Percentiles rank a stretch among this genome's conserved stretches.
phyloP scores from a whole-genome alignment of 2,113 vertebrate species.

The Dasyurus viverrinus region DNA sequence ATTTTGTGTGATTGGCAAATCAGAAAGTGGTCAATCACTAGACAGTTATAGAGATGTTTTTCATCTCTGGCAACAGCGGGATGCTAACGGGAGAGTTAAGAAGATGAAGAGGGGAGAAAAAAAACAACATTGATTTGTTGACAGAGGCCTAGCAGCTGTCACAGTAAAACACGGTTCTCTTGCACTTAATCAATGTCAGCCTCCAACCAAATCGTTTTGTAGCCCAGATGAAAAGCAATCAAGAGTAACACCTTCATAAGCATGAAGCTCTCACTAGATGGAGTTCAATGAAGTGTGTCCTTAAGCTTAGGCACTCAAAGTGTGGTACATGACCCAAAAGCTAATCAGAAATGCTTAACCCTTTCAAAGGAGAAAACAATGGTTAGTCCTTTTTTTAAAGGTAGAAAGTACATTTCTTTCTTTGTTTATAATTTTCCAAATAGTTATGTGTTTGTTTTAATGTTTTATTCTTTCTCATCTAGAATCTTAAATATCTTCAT shows the following conservation, averaged over 20 bases:
- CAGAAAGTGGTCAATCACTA: conserved; percentile 81
- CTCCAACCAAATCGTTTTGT: conserved; percentile 81
- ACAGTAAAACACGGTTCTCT: conserved; percentile 83
- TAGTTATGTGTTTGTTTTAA: not conserved
- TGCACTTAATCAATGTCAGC: conserved; percentile 86
- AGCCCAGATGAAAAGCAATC: conserved; percentile 85
- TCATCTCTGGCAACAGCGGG: conserved; percentile 78
- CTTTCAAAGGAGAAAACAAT: conserved; percentile 69
- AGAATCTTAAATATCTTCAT: not conserved
- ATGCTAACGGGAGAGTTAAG: conserved; percentile 79
- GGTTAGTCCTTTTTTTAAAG: conserved; percentile 48
- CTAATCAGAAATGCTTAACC: conserved; percentile 81
- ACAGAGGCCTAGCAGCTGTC: conserved; percentile 84
- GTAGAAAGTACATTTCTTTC: conserved; percentile 35
- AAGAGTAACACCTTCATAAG: conserved; percentile 85
- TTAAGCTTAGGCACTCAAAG: conserved; percentile 78
- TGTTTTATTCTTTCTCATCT: conserved; percentile 30
- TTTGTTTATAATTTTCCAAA: conserved; percentile 65
- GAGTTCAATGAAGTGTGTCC: conserved; percentile 83
- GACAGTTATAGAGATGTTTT: conserved; percentile 78
- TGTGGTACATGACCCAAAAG: conserved; percentile 79
- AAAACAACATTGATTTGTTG: conserved; percentile 83
- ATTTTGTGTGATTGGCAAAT: conserved; percentile 79
- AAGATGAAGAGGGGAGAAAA: not conserved
- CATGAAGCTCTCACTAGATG: conserved; percentile 82